Evolutionary conservation across 1,140 invertebrate species (phyloP).

Genomic region (Trissolcus basalis): DNA sequence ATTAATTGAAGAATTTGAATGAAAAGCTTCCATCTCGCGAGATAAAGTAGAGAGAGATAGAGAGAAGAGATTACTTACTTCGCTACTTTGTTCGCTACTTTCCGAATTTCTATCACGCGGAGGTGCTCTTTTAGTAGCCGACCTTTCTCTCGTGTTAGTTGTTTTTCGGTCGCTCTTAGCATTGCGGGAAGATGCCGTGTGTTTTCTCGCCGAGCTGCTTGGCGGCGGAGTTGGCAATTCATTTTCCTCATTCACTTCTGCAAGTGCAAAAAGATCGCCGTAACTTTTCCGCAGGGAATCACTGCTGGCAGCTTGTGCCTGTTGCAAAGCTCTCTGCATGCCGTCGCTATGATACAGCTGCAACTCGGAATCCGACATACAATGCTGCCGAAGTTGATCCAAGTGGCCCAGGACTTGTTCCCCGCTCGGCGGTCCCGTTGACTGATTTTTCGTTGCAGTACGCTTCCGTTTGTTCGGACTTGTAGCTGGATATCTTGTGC

Average conservation of each 20-base stretch:
- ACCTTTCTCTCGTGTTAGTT: constrained; percentile 72
- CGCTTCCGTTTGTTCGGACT: constrained; percentile 95
- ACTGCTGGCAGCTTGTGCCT: constrained; percentile 86
- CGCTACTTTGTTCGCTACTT: constrained; percentile 87
- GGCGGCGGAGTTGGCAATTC: constrained; percentile 72
- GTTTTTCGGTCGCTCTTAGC: constrained; percentile 68
- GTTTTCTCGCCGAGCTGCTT: constrained; percentile 78
- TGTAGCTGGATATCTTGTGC: constrained; percentile 86
- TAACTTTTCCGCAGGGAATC: constrained; percentile 92
- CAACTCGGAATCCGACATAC: constrained; percentile 78
- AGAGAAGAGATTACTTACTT: no score
- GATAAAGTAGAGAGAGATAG: no score
- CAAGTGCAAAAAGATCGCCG: constrained; percentile 92
- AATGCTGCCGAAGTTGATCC: constrained; percentile 90
- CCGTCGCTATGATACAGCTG: constrained; percentile 86
- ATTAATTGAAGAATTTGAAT: not conserved
- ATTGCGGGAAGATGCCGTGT: constrained; percentile 67
- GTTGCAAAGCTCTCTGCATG: constrained; percentile 92
- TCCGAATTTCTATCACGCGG: constrained; percentile 78
- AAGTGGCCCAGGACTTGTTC: constrained; percentile 93
- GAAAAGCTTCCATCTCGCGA: no score
- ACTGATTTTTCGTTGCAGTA: constrained; percentile 79
- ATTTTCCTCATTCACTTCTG: constrained; percentile 88
- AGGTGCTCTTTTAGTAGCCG: constrained; percentile 77
- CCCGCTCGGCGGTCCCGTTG: constrained; percentile 79